A percentile compares a stretch with the other conserved stretches of the same genome.
Evolutionary conservation across 2,888 invertebrate species (phyloP).

Genomic region (Strigamia transsilvanica): DNA sequence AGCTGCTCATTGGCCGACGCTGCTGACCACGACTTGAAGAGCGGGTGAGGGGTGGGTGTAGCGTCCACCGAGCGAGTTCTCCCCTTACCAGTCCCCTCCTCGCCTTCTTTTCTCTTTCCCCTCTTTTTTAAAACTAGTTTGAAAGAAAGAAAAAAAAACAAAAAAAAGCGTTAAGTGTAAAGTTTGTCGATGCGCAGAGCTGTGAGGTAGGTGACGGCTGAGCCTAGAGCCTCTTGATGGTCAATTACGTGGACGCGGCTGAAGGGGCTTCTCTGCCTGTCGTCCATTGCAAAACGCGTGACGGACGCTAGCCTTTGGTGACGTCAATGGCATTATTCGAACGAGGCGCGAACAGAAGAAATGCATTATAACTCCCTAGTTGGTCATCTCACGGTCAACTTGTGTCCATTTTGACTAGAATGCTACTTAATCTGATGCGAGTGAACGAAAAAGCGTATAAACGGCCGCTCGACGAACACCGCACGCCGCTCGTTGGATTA

Average conservation of each 20-base stretch:
- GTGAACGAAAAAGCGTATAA: slow-evolving; percentile 11
- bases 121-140: slow-evolving; percentile 30
- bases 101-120: slow-evolving; percentile 24
- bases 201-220: slow-evolving; percentile 26
- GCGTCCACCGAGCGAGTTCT: slow-evolving; percentile 24
- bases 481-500: slow-evolving; percentile 51
- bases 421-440: background rate
- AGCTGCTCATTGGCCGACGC: slow-evolving; percentile 30
- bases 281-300: slow-evolving; percentile 30
- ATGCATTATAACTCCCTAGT: slow-evolving; percentile 17
- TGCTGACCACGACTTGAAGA: slow-evolving; percentile 5
- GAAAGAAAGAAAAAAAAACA: slow-evolving; percentile 1
- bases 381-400: slow-evolving; percentile 5
- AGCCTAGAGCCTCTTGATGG: slow-evolving; percentile 30
- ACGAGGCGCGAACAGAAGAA: slow-evolving; percentile 8
- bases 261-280: slow-evolving; percentile 11
- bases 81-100: slow-evolving; percentile 25
- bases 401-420: slow-evolving; percentile 25
- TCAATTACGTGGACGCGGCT: slow-evolving; percentile 30
- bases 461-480: slow-evolving; percentile 31
- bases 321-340: slow-evolving; percentile 21
- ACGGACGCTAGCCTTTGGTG: slow-evolving; percentile 30
- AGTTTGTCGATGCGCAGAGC: slow-evolving; percentile 26
- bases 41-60: background rate
- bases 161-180: slow-evolving; percentile 30